These are phyloP conservation scores for Scelioninae gen. 2 DNA, from an alignment of 2,888 invertebrate genomes.

Conservation along the genomic window DNA sequence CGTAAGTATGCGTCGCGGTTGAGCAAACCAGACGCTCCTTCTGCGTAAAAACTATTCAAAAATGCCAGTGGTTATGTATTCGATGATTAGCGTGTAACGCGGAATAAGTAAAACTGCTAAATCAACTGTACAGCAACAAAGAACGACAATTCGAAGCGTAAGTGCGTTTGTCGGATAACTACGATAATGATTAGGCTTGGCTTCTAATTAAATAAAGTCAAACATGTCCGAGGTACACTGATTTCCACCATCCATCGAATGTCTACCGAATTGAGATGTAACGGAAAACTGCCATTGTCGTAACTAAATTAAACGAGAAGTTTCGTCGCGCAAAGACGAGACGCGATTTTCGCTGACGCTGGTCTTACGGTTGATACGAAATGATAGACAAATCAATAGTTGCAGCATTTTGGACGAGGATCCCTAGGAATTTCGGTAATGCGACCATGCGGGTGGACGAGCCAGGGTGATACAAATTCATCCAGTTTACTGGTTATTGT, in stretches of 20 bases:
- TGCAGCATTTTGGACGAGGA: not conserved
- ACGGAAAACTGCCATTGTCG: not conserved
- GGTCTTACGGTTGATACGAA: too few relatives aligned
- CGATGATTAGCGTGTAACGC: slow-evolving; percentile 56
- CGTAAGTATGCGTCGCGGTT: slow-evolving; percentile 37
- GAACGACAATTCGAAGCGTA: slow-evolving; percentile 57
- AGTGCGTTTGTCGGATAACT: slow-evolving; percentile 30
- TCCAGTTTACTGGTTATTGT: not conserved
- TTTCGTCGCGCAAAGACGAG: too few relatives aligned
- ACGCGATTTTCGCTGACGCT: too few relatives aligned
- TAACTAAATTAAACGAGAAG: not conserved
- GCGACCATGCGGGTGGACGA: too few relatives aligned
- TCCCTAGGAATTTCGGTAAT: too few relatives aligned
- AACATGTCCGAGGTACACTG: too few relatives aligned
- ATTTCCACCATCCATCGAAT: too few relatives aligned
- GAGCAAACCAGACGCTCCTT: slow-evolving; percentile 29
- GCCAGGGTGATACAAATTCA: not conserved
- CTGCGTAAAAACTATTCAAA: slow-evolving; percentile 53
- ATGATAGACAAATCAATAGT: too few relatives aligned
- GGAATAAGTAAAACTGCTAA: slow-evolving; percentile 63
- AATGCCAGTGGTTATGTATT: slow-evolving; percentile 31
- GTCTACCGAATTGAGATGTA: not conserved
- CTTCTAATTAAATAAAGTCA: slow-evolving; percentile 17
- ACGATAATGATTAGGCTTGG: slow-evolving; percentile 26
- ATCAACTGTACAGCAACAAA: slow-evolving; percentile 64